These are phyloP conservation scores for Trogon surrucura DNA, from an alignment of 2,113 vertebrate species.

Conservation along the genomic window DNA sequence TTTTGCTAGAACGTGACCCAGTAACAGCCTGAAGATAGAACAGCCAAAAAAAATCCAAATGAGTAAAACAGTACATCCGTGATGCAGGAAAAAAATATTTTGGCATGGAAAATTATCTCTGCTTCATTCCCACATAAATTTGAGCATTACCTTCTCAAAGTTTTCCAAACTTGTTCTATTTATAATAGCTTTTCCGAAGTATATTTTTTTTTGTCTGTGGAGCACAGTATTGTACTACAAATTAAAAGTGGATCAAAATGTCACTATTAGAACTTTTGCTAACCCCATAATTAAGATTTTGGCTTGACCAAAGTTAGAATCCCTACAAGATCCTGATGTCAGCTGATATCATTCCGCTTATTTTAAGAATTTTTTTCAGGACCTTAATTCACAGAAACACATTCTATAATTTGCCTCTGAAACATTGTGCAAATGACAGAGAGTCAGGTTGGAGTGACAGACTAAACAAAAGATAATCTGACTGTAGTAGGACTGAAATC, in stretches of 20 bases:
- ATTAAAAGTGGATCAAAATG: neutral
- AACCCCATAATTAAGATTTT: neutral
- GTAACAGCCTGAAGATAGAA: neutral
- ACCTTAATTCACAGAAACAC: neutral
- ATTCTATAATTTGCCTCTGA: neutral
- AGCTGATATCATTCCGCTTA: neutral
- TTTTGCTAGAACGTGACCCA: neutral
- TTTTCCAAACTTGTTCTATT: neutral
- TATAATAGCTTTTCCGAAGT: neutral
- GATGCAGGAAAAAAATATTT: neutral
- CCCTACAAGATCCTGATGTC: neutral
- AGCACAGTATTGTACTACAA: neutral
- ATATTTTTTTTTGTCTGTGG: neutral
- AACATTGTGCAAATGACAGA: neutral
- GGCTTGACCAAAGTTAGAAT: neutral
- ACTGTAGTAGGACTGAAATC: neutral
- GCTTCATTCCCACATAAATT: neutral
- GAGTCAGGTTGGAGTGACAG: neutral
- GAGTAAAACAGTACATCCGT: neutral
- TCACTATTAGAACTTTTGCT: neutral
- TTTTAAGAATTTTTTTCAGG: neutral
- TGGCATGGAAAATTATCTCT: neutral
- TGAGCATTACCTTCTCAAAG: neutral
- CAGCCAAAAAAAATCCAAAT: neutral
- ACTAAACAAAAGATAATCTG: neutral